Percentiles rank a stretch among this genome's conserved stretches.
phyloP scores from a whole-genome alignment of 2,113 vertebrate genomes.

The Siniperca chuatsi region DNA sequence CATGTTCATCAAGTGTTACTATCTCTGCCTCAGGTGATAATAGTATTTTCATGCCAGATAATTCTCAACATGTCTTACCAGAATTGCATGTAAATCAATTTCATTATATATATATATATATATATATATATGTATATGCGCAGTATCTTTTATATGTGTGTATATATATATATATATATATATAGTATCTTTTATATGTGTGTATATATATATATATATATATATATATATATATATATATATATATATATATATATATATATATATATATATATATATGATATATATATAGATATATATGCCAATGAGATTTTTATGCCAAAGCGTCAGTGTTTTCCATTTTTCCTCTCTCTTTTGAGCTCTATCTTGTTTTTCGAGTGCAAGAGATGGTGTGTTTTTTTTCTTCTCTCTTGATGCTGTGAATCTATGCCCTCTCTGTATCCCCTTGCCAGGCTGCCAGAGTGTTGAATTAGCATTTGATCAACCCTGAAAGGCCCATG shows the following conservation, averaged over 20 bases:
- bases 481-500: constrained; percentile 69
- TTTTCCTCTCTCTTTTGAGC: constrained; percentile 5
- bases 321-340: neutral
- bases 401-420: constrained; percentile 41
- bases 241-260: neutral
- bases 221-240: neutral
- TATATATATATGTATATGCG: too few relatives aligned
- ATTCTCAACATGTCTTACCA: neutral
- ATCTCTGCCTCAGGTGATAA: neutral
- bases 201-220: neutral
- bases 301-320: neutral
- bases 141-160: too few relatives aligned
- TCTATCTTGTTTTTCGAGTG: constrained; percentile 21
- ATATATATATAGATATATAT: neutral
- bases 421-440: constrained; percentile 70
- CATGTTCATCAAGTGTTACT: neutral
- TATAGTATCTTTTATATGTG: too few relatives aligned
- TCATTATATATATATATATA: neutral
- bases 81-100: neutral
- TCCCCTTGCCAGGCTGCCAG: constrained; percentile 67
- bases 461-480: constrained; percentile 78
- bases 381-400: constrained; percentile 24
- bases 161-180: neutral
- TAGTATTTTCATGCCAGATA: neutral
- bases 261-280: neutral